Percentiles rank a stretch among this genome's conserved stretches.
These are phyloP conservation scores for Harpalus rubripes DNA, from an alignment of 2,888 invertebrate genomes.

Conservation along the genomic window DNA sequence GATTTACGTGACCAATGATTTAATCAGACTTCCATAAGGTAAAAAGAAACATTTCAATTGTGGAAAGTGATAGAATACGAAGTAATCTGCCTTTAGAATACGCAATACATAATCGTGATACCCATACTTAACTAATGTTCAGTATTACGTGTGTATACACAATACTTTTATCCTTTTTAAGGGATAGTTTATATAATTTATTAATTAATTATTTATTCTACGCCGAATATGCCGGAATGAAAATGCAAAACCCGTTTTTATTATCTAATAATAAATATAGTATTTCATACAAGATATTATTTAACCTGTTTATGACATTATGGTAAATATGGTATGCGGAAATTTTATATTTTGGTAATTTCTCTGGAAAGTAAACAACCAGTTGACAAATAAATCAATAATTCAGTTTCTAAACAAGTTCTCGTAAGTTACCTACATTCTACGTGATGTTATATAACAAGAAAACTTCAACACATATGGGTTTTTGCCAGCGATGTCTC, in stretches of 20 bases:
- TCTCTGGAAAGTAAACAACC: conserved; percentile 41
- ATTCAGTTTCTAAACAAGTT: conserved; percentile 38
- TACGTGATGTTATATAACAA: conserved; percentile 47
- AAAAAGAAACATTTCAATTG: conserved; percentile 28
- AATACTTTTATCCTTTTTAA: not conserved
- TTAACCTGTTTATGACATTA: conserved; percentile 24
- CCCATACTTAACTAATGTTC: not conserved
- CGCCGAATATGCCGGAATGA: not conserved
- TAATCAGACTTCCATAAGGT: conserved; percentile 27
- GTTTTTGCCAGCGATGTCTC: conserved; percentile 48
- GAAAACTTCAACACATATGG: conserved; percentile 11
- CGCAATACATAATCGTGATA: not conserved
- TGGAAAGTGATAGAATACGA: conserved; percentile 47
- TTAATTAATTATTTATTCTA: not conserved
- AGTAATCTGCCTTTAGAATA: not conserved
- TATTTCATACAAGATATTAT: conserved; percentile 13
- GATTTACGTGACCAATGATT: conserved; percentile 54
- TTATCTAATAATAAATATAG: conserved; percentile 1
- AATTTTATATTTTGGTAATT: conserved; percentile 34
- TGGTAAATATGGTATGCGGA: conserved; percentile 47
- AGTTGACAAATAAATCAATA: conserved; percentile 55
- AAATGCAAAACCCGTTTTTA: not conserved
- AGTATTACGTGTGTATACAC: not conserved
- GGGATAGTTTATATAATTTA: not conserved
- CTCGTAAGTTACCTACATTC: conserved; percentile 22